phyloP scores from a whole-genome alignment of 2,888 invertebrate species.

The Lepidocyrtinus sp. region DNA sequence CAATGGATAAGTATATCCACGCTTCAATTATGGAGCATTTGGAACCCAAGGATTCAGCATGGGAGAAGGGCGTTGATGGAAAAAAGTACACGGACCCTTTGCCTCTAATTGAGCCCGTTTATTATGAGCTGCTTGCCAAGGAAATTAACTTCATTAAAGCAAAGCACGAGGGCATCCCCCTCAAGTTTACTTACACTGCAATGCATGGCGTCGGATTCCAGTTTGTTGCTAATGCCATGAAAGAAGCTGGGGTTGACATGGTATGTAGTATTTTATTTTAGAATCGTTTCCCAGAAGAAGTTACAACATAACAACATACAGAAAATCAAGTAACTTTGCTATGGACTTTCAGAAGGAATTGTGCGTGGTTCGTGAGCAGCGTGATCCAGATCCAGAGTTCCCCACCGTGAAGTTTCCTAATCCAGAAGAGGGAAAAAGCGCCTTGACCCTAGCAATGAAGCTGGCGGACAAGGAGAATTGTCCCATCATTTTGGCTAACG shows the following conservation, averaged over 20 bases:
- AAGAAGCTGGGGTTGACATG: constrained; percentile 79
- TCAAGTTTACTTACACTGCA: constrained; percentile 89
- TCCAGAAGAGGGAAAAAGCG: constrained; percentile 94
- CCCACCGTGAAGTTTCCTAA: constrained; percentile 98
- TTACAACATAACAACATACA: too few species aligned
- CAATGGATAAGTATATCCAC: constrained; percentile 91
- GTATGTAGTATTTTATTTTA: too few species aligned
- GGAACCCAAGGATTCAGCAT: constrained; percentile 83
- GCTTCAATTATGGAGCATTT: constrained; percentile 83
- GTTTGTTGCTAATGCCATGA: constrained; percentile 83
- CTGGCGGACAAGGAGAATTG: constrained; percentile 83
- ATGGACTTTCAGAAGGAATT: constrained; percentile 31
- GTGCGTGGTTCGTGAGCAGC: constrained; percentile 79
- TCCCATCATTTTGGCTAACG: constrained; percentile 91
- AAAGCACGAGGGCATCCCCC: constrained; percentile 72
- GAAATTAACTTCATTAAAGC: constrained; percentile 24
- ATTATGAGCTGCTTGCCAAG: constrained; percentile 34
- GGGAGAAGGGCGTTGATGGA: constrained; percentile 85
- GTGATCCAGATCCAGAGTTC: constrained; percentile 95
- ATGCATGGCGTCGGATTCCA: constrained; percentile 98
- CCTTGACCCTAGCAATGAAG: constrained; percentile 82
- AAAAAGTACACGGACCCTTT: constrained; percentile 71
- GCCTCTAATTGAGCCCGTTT: constrained; percentile 35
- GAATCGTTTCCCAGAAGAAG: too few species aligned
- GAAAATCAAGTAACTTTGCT: too few species aligned